Base-by-base conservation (phyloP, 2,797 vertebrate genomes). In the Sebastes cheni region DNA sequence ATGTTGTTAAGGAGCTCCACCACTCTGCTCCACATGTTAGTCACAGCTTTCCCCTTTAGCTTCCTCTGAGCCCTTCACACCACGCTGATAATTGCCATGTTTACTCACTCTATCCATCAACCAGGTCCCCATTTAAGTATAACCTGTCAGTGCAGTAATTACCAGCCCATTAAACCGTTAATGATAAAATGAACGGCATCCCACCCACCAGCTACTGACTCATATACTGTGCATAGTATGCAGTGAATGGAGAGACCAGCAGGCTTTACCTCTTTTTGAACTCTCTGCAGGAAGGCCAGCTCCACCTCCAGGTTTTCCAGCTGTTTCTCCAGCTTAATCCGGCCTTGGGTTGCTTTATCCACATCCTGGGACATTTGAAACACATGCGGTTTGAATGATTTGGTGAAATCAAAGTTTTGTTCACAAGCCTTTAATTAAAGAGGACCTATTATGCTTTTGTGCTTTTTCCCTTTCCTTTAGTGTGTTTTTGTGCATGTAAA, bases 241-340 rank as follows among this genome's bases (percentile, higher is more conserved):
- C 36, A 32, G n/a, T 11, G 16, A 27, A 39, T 14, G 11, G 55
- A 73, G 6, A 58, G 32, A 39, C 18, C 20, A 23, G 34, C 69
- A 39, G n/a, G 12, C 32, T 46, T 75, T 91, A 96, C 94, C 95
- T 94, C 87, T 69, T 92, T 92, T 27, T 82, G 60, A 84, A 94
- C 92, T 90, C 93, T 91, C 82, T 93, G 92, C 46, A 95, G 88
- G 84, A 96, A 97, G 76, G 88, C 85, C 68, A 96, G 90, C 86
- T 96, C 91, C 29, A 85, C 81, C 89, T 95, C 91, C 68, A 96
- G 89, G 84, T 94, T 95, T 64, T 96, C 95, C 77, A 95, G 84
- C 34, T 94, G 95, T 59, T 92, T 95, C 83, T 96, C 93, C 88
- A 95, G 93, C 11, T 86, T 88, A 34, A 96, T 91, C 36, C 91